Evolutionary conservation across 1,140 invertebrate species (phyloP), one percentile per base, ranked within the genome.

Genomic region (Tetragonula clypearis): DNA sequence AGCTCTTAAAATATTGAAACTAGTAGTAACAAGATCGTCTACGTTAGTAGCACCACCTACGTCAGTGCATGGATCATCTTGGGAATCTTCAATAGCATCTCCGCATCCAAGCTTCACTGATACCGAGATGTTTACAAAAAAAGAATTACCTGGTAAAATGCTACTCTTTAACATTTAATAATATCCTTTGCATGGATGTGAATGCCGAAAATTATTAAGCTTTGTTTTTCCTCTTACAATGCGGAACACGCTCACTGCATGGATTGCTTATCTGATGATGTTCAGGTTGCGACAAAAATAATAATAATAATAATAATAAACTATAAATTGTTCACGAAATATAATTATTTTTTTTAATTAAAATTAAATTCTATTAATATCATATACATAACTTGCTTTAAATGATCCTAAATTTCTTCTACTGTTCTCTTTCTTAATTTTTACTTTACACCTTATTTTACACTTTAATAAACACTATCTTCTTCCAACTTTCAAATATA

Each of bases 11-110:
- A 99, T 99, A 79, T 93, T 99, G 26, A 99, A 99, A 95, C 95
- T 99, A 69, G 98, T 99, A 26, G 99, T 99, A 15, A 99, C 98
- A 6, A 96, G 98, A 84, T 99, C 98, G 53, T 99, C 99, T 2
- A 97, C 96, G 79, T 93, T 98, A 66, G 97, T 98, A 56, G 97
- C 96, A 35, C 96, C 96, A 68, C 96, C 96, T 17, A 95, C 96
- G 14, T 96, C 96, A 8, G 92, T 96, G 56, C 95, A 96, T 56
- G 95, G 96, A 72, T 94, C 96, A 1, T 95, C 96, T 3, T 95
- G 94, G 96, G 96, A 95, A 90, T 95, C 94, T 73, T 96, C 94
- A 69, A 92, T 94, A 86, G 93, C 93, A 30, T 95, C 95, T 8
- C 96, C 96, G 6, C 96, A 96, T 94, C 95, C 96, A 14, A 97